Evolutionary conservation across 1,140 invertebrate genomes (phyloP), one percentile per base, ranked within the genome.

Genomic region (Planococcus citri): DNA sequence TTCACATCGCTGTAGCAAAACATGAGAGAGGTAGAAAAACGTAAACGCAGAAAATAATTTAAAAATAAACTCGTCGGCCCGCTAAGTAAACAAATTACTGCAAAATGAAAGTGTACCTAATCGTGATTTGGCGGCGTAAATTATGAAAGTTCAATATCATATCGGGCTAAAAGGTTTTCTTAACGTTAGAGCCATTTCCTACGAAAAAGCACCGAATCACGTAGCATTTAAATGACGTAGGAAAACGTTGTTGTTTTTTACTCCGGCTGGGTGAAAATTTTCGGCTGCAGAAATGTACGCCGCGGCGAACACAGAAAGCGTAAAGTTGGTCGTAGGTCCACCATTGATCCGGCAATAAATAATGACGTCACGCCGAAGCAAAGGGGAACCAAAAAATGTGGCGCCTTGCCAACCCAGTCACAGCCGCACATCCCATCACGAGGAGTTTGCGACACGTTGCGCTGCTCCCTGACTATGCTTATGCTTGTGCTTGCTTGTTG

Each of bases 391-490:
- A 20, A 20, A 58, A 58, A 58, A 64, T 25, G 12, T 64, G 60
- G 60, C 60, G 60, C 60, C 22, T 64, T 25, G 60, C 60, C 60
- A 64, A 64, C 60, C n/a, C n/a, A n/a, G n/a, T n/a, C n/a, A n/a
- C n/a, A n/a, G n/a, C n/a, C 60, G 60, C 60, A 64, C 22, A 25
- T 64, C 51, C 3, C 29, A n/a, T n/a, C n/a, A n/a, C n/a, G n/a
- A n/a, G n/a, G 21, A 58, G 21, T 58, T 58, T 58, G 21, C 51
- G 51, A 58, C 60, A 64, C 25, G 60, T 64, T 25, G 60, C 10
- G n/a, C n/a, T n/a, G n/a, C n/a, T n/a, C n/a, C n/a, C n/a, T n/a
- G n/a, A n/a, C n/a, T n/a, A n/a, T n/a, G n/a, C n/a, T n/a, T n/a
- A n/a, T n/a, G n/a, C n/a, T n/a, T n/a, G n/a, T n/a, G n/a, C n/a